These are phyloP conservation scores for Paguma larvata DNA, from an alignment of 2,797 vertebrate species.

Conservation along the genomic window DNA sequence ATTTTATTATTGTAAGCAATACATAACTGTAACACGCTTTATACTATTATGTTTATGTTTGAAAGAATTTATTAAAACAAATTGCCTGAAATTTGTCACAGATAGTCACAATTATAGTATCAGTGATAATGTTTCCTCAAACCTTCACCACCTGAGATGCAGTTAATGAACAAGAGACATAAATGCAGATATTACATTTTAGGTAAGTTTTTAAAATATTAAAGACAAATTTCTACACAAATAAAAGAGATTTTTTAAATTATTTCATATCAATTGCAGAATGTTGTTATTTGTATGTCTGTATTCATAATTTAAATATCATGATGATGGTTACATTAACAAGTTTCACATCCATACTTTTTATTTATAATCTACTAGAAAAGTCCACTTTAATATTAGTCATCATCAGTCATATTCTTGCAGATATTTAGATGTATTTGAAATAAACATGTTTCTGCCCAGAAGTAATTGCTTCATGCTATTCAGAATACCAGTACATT, in stretches of 20 bases:
- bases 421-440: constrained; percentile 11
- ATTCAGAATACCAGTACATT: neutral
- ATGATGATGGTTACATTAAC: neutral
- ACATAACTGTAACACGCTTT: neutral
- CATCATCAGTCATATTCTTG: neutral
- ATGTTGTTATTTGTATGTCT: constrained; percentile 22
- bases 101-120: neutral
- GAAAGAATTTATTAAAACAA: constrained; percentile 40
- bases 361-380: neutral
- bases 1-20: neutral
- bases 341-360: neutral
- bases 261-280: neutral
- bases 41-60: neutral
- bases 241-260: neutral
- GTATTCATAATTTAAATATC: constrained; percentile 4
- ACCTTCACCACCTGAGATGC: neutral
- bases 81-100: constrained; percentile 10
- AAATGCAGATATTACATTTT: neutral
- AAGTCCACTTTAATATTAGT: neutral
- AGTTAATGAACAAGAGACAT: neutral
- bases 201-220: neutral
- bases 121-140: neutral
- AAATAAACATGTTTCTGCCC: constrained; percentile 4
- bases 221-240: neutral
- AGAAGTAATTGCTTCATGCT: neutral